Evolutionary conservation across 2,888 invertebrate genomes (phyloP), one percentile per base, ranked within the genome.

Genomic region (Lypha dubia): DNA sequence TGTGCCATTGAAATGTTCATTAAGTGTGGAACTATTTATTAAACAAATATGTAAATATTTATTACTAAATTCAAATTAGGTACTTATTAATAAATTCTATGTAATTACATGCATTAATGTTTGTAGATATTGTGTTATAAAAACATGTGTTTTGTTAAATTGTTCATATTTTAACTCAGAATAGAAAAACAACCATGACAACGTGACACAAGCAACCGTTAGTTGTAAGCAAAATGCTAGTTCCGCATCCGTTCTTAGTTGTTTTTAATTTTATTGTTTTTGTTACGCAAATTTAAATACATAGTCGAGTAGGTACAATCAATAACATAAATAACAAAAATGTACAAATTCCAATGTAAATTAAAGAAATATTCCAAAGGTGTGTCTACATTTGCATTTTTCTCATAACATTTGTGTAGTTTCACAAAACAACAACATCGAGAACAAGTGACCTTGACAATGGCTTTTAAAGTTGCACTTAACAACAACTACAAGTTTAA

Each of bases 221-320:
- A 74, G 15, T 51, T 62, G 24, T 22, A 58, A 74, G 11, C 15
- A 28, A 68, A 60, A 44, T 44, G 49, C 56, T 60, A 81, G 74
- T 81, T 84, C 81, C 84, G 84, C 77, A 84, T 81, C 77, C 56
- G 84, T 74, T 81, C 80, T 81, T 77, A 44, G 3, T 67, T 35
- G 32, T 20, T 41, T 28, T 44, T 22, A 24, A 22, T 41, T 74
- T 49, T 11, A 2, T 49, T 53, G 15, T 63, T 51, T 79, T 32
- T 9, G 28, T 73, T 44, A 67, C 60, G 65, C 76, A 77, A 76
- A 67, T 41, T 28, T 24, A 49, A 41, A 28, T 38, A 13, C 11
- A 11, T n/a, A n/a, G n/a, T n/a, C 13, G 13, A 38, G 44, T n/a
- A n/a, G n/a, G n/a, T 24, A 38, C 44, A 32, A 32, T 11, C 15